Evolutionary conservation across 2,797 vertebrate species (phyloP).

Genomic region (Jordanella pulchra): DNA sequence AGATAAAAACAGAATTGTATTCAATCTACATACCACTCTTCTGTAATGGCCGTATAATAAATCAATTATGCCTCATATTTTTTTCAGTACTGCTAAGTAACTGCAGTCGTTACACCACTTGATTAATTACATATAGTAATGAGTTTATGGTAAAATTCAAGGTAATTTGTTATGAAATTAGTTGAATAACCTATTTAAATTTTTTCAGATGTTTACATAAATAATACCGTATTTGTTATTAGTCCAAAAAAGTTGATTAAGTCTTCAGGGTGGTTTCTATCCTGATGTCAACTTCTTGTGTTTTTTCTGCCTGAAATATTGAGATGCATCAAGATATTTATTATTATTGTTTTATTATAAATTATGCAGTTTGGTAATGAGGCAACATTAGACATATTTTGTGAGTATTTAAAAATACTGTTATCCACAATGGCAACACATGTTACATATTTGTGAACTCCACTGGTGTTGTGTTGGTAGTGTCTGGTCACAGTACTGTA

Average conservation of each 20-base stretch:
- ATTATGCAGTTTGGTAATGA: too few species aligned
- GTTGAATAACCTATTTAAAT: too few species aligned
- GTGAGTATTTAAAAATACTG: not conserved
- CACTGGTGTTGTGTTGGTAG: too few species aligned
- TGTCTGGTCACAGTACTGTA: too few species aligned
- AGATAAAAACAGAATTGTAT: slow-evolving; percentile 20
- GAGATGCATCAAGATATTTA: not conserved
- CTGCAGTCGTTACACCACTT: not conserved
- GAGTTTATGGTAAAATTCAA: too few species aligned
- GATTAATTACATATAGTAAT: not conserved
- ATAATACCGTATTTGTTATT: too few species aligned
- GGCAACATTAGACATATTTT: not conserved
- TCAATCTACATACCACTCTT: slow-evolving; percentile 32
- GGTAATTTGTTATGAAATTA: too few species aligned
- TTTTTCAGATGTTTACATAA: too few species aligned
- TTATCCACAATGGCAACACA: not conserved
- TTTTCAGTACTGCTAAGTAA: not conserved
- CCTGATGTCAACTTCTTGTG: too few species aligned
- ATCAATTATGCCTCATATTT: not conserved
- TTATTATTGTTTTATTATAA: not conserved
- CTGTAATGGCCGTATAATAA: not conserved
- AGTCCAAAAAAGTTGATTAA: too few species aligned
- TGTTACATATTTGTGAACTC: not conserved
- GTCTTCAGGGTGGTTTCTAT: too few species aligned
- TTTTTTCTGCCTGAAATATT: too few species aligned